These are phyloP conservation scores for Aricia agestis DNA, from an alignment of 1,140 invertebrate species.

Conservation along the genomic window DNA sequence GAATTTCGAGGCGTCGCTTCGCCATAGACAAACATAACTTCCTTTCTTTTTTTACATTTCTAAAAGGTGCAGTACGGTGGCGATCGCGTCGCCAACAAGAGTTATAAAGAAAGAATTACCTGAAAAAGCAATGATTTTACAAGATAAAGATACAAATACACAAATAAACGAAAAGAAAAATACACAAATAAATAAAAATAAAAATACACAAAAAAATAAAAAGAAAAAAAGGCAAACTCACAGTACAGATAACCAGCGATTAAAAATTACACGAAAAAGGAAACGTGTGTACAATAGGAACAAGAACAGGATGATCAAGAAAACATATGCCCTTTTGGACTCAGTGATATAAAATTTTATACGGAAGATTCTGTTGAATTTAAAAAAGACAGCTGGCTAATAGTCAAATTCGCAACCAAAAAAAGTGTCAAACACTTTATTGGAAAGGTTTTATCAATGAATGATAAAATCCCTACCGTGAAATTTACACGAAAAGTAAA, in stretches of 20 bases:
- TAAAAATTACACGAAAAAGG: neutral
- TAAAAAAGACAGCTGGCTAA: conserved; percentile 21
- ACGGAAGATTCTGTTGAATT: neutral
- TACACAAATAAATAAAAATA: neutral
- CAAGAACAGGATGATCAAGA: conserved; percentile 8
- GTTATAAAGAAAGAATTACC: neutral
- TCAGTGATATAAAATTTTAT: conserved; percentile 13
- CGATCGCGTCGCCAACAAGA: too few species aligned
- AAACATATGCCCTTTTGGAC: conserved; percentile 15
- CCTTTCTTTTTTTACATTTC: too few species aligned
- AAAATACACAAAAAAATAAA: neutral
- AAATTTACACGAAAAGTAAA: conserved; percentile 35
- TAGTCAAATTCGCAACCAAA: conserved; percentile 32
- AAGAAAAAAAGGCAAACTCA: neutral
- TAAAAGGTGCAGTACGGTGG: too few species aligned
- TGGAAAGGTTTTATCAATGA: conserved; percentile 30
- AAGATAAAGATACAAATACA: neutral
- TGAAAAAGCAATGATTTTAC: neutral
- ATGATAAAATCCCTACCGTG: conserved; percentile 24
- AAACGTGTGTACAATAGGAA: neutral
- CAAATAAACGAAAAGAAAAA: too few species aligned
- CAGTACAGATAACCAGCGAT: neutral
- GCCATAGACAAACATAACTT: too few species aligned
- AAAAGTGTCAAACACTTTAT: conserved; percentile 36
- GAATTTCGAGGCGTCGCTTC: too few species aligned